Base-by-base conservation (phyloP, 2,797 vertebrate species). In the Nyctalus aviator region DNA sequence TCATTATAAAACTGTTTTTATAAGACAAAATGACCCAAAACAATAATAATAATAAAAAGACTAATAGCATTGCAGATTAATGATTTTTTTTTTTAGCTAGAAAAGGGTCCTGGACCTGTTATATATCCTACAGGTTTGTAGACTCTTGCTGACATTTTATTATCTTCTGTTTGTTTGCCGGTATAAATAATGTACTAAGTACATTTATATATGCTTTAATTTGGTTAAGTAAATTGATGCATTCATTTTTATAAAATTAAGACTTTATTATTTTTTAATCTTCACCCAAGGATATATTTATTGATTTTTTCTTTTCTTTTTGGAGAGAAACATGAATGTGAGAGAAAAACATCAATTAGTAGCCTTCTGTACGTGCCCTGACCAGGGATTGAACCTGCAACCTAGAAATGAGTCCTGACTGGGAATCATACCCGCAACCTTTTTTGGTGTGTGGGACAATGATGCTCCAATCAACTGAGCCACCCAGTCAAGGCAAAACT, bases 1-100 rank as follows among this genome's bases (percentile, higher is more conserved):
- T 82, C 0, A 57, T 73, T 88, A 64, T 13, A 91, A 76, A 90
- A 75, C 91, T 93, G 12, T 91, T 44, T 90, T 92, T 95, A 79
- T 83, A 68, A 82, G 88, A 79, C 2, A 84, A 83, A 95, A 66
- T 46, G 84, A 90, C 23, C 18, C 10, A 88, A 62, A 64, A 8
- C 46, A 89, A 32, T 90, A 14, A 2, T 10, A 64, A 62, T 88
- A 90, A 90, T 78, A 41, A 41, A 41, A 6, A 41, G 46, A 11
- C 32, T 83, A 77, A 86, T 30, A 83, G 46, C 25, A 46, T 62
- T 92, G 37, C 41, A 72, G 30, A 89, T 85, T 53, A 78, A 68
- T 91, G 46, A 8, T 73, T 91, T 25, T 37, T 21, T 87, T 82
- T 81, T 73, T 32, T 81, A 93, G 62, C 55, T 94, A 76, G 37